phyloP scores from a whole-genome alignment of 2,888 invertebrate genomes.

The Nasonia oneida region DNA sequence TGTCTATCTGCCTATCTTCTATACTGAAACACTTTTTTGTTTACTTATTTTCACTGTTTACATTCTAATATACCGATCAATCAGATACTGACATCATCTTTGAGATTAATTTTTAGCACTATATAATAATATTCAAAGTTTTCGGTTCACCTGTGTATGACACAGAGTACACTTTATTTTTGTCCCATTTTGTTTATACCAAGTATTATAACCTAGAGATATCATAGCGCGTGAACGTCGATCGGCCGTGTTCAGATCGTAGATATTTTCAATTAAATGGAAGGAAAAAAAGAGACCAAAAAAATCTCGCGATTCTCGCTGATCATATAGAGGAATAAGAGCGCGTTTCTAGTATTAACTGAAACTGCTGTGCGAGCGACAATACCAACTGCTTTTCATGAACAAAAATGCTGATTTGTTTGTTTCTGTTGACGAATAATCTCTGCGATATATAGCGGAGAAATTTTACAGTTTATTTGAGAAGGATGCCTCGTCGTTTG shows the following conservation, averaged over 20 bases:
- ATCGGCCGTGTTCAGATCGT: slow-evolving; percentile 55
- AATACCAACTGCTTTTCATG: slow-evolving; percentile 43
- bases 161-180: slow-evolving; percentile 9
- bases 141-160: slow-evolving; percentile 32
- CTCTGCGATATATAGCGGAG: slow-evolving; percentile 62
- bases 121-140: neutral
- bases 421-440: slow-evolving; percentile 45
- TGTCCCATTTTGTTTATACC: slow-evolving; percentile 18
- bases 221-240: slow-evolving; percentile 53
- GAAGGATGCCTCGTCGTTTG: slow-evolving; percentile 77
- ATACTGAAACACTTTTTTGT: slow-evolving; percentile 56
- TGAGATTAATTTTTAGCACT: slow-evolving; percentile 76
- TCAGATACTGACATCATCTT: slow-evolving; percentile 57
- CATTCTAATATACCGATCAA: slow-evolving; percentile 51
- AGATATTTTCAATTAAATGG: neutral
- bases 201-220: slow-evolving; percentile 34
- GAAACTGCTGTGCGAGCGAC: slow-evolving; percentile 54
- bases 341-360: slow-evolving; percentile 51
- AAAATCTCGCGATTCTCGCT: slow-evolving; percentile 46
- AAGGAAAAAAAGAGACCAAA: slow-evolving; percentile 44
- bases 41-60: slow-evolving; percentile 57
- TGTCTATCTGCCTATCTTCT: slow-evolving; percentile 60
- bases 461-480: slow-evolving; percentile 77
- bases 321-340: slow-evolving; percentile 29
- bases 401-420: slow-evolving; percentile 49